These are phyloP conservation scores for Lepidocolaptes lacrymiger DNA, from an alignment of 2,797 vertebrate genomes.

Conservation along the genomic window DNA sequence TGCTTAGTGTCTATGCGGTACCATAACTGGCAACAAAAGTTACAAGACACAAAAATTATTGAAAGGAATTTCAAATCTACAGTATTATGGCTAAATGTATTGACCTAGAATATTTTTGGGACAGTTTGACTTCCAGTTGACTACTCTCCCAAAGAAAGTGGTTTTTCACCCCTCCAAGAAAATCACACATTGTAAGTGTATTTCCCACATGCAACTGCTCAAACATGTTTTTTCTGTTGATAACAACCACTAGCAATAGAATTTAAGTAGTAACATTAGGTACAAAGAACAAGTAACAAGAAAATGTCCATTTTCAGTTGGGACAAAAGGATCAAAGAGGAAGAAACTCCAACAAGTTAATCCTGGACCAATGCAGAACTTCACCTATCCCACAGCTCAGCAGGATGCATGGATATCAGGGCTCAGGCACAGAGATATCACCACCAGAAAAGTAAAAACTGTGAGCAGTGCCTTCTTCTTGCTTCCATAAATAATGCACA, in stretches of 20 bases:
- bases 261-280: background rate
- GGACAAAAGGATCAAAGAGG: background rate
- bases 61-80: background rate
- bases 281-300: background rate
- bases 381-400: background rate
- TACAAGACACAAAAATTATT: background rate
- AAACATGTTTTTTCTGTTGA: background rate
- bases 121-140: background rate
- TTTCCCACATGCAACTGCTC: background rate
- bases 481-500: background rate
- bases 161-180: background rate
- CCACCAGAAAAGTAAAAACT: background rate
- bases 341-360: background rate
- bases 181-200: background rate
- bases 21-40: background rate
- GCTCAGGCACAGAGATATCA: background rate
- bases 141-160: background rate
- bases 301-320: background rate
- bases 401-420: background rate
- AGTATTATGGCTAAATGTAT: background rate
- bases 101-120: background rate
- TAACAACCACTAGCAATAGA: background rate
- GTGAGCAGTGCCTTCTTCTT: background rate
- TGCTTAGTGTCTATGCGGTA: background rate
- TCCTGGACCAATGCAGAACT: background rate